Base-by-base conservation (phyloP, 2,113 vertebrate genomes). In the Syngnathus scovelli region DNA sequence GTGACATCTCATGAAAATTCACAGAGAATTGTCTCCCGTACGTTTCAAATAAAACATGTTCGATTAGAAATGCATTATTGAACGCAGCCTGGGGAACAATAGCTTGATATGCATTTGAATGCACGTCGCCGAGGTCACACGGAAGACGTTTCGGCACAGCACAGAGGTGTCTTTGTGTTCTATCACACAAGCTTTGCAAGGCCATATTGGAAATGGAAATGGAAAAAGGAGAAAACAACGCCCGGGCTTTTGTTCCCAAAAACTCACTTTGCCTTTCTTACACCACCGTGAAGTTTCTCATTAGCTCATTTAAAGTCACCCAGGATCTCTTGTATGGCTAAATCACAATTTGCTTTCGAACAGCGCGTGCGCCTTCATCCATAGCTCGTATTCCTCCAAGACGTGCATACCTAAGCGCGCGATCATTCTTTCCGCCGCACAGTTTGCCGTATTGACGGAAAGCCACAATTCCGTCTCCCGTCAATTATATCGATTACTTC, bases 401-500 rank as follows among this genome's bases (percentile, higher is more conserved):
- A 75, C 61, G 52, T 74, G 69, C 51, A 46, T 61, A 48, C 61
- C 46, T 23, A 46, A 38, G 37, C 61, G 16, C 38, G 61, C 46
- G 23, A 18, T 49, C 63, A 39, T 38, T 65, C 67, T 41, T 44
- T 71, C 71, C 63, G 43, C 74, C 9, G 39, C 49, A 39, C 65
- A 78, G 66, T 76, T 78, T 69, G 49, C 82, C 59, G 69, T 84
- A 89, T 90, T 64, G 83, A 89, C 86, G 75, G 15, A 23, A 3
- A 67, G 70, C 61, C 9, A 67, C 76, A 80, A 75, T 85, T 81
- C 73, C 86, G 72, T 51, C 84, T 75, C 85, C 23, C 78, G 85
- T 90, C 90, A 90, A 87, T 90, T 89, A 75, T 87, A 91, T 89
- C 55, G 90, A 92, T 91, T 90, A 89, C 85, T 84, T 86, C 77